Evolutionary conservation across 2,113 vertebrate species (phyloP), one percentile per base, ranked within the genome.

Genomic region (Gyps fulvus): DNA sequence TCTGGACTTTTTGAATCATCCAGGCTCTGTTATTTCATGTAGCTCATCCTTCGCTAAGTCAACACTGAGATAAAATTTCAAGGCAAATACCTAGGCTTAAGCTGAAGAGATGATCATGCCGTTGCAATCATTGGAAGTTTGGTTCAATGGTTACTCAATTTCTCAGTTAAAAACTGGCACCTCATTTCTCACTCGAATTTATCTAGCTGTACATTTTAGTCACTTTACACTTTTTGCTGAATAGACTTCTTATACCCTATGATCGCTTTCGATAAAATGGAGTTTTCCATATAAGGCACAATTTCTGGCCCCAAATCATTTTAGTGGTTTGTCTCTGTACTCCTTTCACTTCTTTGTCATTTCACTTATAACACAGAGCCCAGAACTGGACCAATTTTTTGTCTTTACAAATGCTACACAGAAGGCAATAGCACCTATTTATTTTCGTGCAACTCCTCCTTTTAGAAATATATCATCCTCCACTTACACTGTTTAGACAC

Each of bases 71-170:
- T 36, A 65, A 57, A 45, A 42, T 11, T 2, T 36, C 45, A 72
- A 42, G 11, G 31, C 27, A 45, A 38, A 36, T 8, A 43, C 10
- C 26, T 43, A 7, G 27, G 52, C 29, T 72, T n/a, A 16, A 54
- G 55, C 23, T 65, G 52, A 57, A 70, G n/a, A 40, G 47, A 40
- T 3, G 34, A 38, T 42, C 43, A 8, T 13, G 11, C 22, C 1
- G 0, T 40, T 50, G 31, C 27, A 16, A 3, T 38, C 5, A 0
- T 3, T 18, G 27, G 34, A 52, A 52, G 43, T 19, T 63, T 71
- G 31, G 27, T 20, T 72, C 43, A 45, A 66, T 4, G 52, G 16
- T 79, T 80, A 13, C 45, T 59, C 52, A 45, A 20, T 21, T 52
- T n/a, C 36, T 22, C 73, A 14, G 57, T 50, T 65, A 19, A 72